Conservation (phyloP, 2,888 invertebrate genomes). For the Cosmia pyralina region DNA sequence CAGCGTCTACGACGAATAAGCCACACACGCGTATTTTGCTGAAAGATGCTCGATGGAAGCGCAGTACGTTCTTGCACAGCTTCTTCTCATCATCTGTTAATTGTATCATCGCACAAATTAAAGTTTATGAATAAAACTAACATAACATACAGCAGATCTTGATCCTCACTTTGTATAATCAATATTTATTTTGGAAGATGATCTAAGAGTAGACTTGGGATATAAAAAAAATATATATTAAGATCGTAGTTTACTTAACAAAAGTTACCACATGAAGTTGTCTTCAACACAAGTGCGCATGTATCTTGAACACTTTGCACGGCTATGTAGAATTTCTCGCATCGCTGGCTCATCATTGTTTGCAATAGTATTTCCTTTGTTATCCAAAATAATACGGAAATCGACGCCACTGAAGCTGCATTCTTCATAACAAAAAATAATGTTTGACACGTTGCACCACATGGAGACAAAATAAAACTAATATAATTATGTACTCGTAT, state of each 20-base stretch:
- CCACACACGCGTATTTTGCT: neutral
- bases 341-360: constrained; percentile 4
- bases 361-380: neutral
- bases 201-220: neutral
- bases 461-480: too few species aligned
- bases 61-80: neutral
- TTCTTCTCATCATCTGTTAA: too few species aligned
- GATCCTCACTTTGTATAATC: too few species aligned
- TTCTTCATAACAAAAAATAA: neutral
- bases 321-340: constrained; percentile 13
- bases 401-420: neutral
- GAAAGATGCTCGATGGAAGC: neutral
- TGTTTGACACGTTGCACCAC: too few species aligned
- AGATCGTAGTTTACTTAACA: neutral
- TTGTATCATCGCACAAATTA: too few species aligned
- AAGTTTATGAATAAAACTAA: too few species aligned
- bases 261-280: neutral
- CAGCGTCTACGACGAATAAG: neutral
- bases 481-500: too few species aligned
- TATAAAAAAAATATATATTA: neutral
- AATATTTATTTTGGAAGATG: too few species aligned
- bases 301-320: constrained; percentile 12
- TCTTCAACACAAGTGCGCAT: neutral
- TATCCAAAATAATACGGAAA: neutral
- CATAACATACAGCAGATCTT: too few species aligned